phyloP scores from a whole-genome alignment of 1,140 invertebrate genomes.

The Drepana arcuata region DNA sequence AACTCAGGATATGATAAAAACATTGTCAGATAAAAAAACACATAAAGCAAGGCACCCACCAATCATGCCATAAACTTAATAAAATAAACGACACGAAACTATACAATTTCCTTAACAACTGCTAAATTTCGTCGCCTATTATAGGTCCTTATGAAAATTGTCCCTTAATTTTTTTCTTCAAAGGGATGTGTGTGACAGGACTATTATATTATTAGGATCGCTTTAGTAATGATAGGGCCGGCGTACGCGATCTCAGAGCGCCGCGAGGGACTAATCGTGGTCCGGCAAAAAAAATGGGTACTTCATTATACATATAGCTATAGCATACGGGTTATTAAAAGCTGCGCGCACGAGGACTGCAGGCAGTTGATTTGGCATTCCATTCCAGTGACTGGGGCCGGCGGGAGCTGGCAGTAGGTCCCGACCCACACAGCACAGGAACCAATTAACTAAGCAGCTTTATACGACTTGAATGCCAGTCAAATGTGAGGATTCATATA shows the following conservation, averaged over 20 bases:
- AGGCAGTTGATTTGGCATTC: conserved; percentile 52
- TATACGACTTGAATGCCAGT: too few relatives aligned
- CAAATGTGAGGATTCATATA: too few relatives aligned
- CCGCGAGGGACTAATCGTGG: conserved; percentile 54
- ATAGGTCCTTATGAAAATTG: conserved; percentile 52
- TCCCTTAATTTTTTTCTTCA: conserved; percentile 53
- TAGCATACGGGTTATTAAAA: conserved; percentile 36
- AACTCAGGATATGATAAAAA: too few relatives aligned
- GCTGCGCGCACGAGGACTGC: conserved; percentile 4
- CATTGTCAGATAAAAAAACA: too few relatives aligned
- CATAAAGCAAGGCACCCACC: too few relatives aligned
- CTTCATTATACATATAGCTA: conserved; percentile 50
- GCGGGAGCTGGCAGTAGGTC: too few relatives aligned
- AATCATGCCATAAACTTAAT: too few relatives aligned
- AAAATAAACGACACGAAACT: conserved; percentile 34
- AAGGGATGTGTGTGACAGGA: conserved; percentile 63
- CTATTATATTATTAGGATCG: conserved; percentile 70
- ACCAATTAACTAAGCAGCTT: conserved; percentile 22
- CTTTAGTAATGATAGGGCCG: conserved; percentile 64
- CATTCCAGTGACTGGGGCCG: conserved; percentile 36
- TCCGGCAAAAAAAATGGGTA: conserved; percentile 47
- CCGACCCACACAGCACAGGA: conserved; percentile 7
- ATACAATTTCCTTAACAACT: conserved; percentile 46
- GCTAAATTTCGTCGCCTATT: conserved; percentile 55
- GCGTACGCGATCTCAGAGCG: conserved; percentile 44